Percentiles rank a stretch among this genome's conserved stretches.
These are phyloP conservation scores for Cyclopterus lumpus DNA, from an alignment of 2,797 vertebrate species.

Conservation along the genomic window DNA sequence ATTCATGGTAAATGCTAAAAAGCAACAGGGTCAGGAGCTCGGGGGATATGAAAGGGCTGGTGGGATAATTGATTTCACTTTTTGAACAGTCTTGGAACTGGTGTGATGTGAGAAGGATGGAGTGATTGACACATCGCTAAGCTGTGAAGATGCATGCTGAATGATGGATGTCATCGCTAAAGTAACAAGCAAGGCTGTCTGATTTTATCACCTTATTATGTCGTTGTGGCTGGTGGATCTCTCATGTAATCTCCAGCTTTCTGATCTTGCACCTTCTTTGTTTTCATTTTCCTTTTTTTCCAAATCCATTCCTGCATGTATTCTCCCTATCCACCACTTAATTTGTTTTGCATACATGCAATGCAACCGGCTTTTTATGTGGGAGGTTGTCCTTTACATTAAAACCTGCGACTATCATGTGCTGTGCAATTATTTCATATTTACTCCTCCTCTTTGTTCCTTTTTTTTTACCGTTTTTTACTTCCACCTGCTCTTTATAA, in stretches of 20 bases:
- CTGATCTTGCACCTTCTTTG: conserved; percentile 18
- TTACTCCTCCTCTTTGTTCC: conserved; percentile 46
- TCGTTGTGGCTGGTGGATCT: conserved; percentile 33
- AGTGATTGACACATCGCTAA: conserved; percentile 70
- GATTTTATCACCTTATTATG: conserved; percentile 70
- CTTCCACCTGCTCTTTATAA: conserved; percentile 45
- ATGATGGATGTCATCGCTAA: conserved; percentile 72
- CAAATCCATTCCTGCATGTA: conserved; percentile 27
- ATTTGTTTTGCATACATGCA: conserved; percentile 2
- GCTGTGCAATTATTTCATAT: conserved; percentile 53
- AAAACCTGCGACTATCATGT: conserved; percentile 44
- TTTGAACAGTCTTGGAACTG: conserved; percentile 43
- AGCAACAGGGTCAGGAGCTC: conserved; percentile 72
- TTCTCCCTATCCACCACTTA: conserved; percentile 27
- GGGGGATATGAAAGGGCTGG: conserved; percentile 17
- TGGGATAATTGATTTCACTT: conserved; percentile 80
- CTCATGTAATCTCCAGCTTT: conserved; percentile 43
- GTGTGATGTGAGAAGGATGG: conserved; percentile 57
- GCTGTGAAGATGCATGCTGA: conserved; percentile 59
- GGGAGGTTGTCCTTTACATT: conserved; percentile 28
- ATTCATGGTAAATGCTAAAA: conserved; percentile 80
- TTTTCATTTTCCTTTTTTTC: conserved; percentile 26
- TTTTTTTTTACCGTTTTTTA: conserved; percentile 41
- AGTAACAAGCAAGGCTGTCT: conserved; percentile 60
- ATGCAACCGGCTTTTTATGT: conserved; percentile 13